A percentile compares a stretch with the other conserved stretches of the same genome.
These are phyloP conservation scores for Carettochelys insculpta DNA, from an alignment of 2,113 vertebrate genomes.

Conservation along the genomic window DNA sequence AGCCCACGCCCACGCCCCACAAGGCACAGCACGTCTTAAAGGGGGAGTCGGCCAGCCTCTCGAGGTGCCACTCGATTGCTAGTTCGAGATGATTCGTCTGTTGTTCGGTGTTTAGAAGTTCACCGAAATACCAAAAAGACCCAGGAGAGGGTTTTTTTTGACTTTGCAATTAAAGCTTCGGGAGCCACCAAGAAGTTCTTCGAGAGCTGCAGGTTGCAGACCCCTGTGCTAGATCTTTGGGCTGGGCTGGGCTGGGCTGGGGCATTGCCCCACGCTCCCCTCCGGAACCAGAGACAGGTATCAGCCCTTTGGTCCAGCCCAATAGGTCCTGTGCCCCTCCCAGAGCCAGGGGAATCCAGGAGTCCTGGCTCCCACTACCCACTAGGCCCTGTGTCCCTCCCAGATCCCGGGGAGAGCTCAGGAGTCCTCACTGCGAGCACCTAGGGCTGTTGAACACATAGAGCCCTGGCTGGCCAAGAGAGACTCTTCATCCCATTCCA, in stretches of 20 bases:
- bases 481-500: background rate
- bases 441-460: background rate
- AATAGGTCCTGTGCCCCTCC: background rate
- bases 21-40: too few species aligned
- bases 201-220: too few species aligned
- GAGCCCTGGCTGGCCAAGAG: background rate
- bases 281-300: background rate
- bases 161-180: too few species aligned
- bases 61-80: too few species aligned
- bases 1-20: too few species aligned
- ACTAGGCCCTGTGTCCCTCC: background rate
- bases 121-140: too few species aligned
- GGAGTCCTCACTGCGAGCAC: background rate
- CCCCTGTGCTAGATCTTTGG: background rate
- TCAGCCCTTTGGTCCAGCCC: background rate
- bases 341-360: too few species aligned
- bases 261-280: background rate
- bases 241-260: background rate
- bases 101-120: too few species aligned
- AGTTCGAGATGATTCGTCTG: too few species aligned
- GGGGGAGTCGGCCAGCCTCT: too few species aligned
- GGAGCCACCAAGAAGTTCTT: too few species aligned
- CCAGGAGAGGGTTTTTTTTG: too few species aligned
- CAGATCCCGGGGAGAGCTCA: background rate
- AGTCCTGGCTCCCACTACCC: background rate